These are phyloP conservation scores for Strix aluco DNA, from an alignment of 2,113 vertebrate genomes.

Conservation along the genomic window DNA sequence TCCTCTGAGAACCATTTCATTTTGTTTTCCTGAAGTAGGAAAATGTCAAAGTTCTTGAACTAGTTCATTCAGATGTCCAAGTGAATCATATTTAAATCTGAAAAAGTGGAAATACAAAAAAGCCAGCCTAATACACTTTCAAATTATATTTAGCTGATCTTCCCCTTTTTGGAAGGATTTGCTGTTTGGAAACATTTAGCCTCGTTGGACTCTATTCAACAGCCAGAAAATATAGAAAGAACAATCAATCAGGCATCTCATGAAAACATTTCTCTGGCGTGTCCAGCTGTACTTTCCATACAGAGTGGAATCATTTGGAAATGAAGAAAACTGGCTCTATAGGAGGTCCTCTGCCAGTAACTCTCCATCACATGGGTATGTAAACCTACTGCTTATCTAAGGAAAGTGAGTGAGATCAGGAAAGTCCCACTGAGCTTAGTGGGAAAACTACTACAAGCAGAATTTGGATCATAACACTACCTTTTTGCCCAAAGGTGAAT, in stretches of 20 bases:
- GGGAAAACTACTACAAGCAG: background rate
- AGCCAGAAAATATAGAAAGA: background rate
- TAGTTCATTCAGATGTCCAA: background rate
- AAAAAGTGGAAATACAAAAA: constrained; percentile 1
- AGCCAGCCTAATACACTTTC: background rate
- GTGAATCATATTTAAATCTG: background rate
- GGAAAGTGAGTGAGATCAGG: background rate
- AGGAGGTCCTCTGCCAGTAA: background rate
- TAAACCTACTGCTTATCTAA: background rate
- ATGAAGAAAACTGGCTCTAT: background rate
- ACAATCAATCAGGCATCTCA: background rate
- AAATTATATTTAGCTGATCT: constrained; percentile 12
- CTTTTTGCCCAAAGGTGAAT: background rate
- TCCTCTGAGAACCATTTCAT: background rate
- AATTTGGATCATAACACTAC: background rate
- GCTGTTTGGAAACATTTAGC: constrained; percentile 8
- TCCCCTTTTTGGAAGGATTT: constrained; percentile 46
- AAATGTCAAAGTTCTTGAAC: background rate
- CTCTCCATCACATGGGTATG: background rate
- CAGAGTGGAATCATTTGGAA: background rate
- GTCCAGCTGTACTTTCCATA: background rate
- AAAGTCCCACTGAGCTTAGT: background rate
- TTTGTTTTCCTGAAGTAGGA: constrained; percentile 29
- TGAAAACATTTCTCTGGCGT: background rate
- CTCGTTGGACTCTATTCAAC: background rate